phyloP scores from a whole-genome alignment of 1,140 invertebrate species.

The Capitella teleta region DNA sequence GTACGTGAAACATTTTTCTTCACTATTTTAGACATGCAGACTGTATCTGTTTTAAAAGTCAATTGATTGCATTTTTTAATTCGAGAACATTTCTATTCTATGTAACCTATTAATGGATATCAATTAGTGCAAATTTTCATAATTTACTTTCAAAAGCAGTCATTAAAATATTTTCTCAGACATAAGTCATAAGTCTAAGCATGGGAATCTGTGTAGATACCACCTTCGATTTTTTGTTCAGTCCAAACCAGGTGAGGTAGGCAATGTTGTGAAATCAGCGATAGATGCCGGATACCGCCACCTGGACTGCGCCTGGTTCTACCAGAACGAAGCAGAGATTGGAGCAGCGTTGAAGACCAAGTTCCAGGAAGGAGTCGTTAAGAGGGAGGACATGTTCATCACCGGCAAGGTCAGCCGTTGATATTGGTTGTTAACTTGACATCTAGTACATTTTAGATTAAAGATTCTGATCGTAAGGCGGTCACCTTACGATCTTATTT shows the following conservation, averaged over 20 bases:
- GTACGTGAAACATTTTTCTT: no score
- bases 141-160: no score
- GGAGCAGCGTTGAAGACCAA: constrained; percentile 62
- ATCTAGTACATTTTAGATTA: not conserved
- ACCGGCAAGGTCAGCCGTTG: constrained; percentile 45
- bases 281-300: constrained; percentile 76
- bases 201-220: no score
- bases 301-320: constrained; percentile 76
- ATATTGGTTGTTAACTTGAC: not conserved
- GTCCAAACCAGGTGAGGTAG: constrained; percentile 61
- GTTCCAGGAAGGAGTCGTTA: constrained; percentile 54
- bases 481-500: no score
- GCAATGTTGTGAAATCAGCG: constrained; percentile 62
- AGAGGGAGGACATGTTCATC: constrained; percentile 74
- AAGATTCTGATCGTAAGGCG: not conserved
- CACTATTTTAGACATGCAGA: no score
- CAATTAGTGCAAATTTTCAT: no score
- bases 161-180: no score
- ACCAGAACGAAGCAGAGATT: constrained; percentile 75
- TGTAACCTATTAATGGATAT: no score
- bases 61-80: no score
- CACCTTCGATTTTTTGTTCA: constrained; percentile 37
- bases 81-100: no score
- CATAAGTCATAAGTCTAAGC: no score
- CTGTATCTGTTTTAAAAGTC: no score